Evolutionary conservation across 2,888 invertebrate species (phyloP), one percentile per base, ranked within the genome.

Genomic region (Folsomia candida): DNA sequence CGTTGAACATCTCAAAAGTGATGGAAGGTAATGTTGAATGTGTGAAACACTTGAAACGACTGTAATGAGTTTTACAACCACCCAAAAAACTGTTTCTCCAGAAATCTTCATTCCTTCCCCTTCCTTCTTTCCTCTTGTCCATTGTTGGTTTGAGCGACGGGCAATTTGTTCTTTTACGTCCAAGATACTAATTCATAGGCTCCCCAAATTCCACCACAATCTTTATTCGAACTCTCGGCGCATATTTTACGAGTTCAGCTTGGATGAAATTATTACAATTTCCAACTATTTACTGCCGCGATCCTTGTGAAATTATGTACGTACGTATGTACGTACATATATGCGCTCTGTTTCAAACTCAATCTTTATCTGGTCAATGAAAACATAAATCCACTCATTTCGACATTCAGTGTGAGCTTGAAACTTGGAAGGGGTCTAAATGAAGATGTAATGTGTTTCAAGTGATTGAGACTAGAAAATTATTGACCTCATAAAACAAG

Each of bases 51-150:
- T n/a, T n/a, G n/a, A n/a, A n/a, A n/a, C n/a, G n/a, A n/a, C n/a
- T n/a, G 63, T 64, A 64, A 64, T 64, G 51, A 51, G 63, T 64
- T 64, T 64, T 64, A 64, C 51, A 29, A 47, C 63, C 47, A 64
- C 63, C 63, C 63, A 51, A 64, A 64, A 62, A 64, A 51, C 51
- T 2, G 63, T 64, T 64, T 64, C 51, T 51, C 51, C 37, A 37
- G 25, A 61, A 64, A 64, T 64, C 63, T 37, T 64, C 63, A 64
- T 64, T 37, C 29, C n/a, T 28, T 26, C 14, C n/a, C 3, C 14
- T 24, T 11, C 25, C 59, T 14, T 22, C 22, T 22, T 22, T 54
- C n/a, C 14, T 59, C 4, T 59, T 11, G 25, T 59, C 14, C 24
- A 25, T 24, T 3, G 54, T 22, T 11, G 59, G 37, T 64, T 22